Conservation (phyloP, 2,797 vertebrate genomes). For the Chromis chromis region DNA sequence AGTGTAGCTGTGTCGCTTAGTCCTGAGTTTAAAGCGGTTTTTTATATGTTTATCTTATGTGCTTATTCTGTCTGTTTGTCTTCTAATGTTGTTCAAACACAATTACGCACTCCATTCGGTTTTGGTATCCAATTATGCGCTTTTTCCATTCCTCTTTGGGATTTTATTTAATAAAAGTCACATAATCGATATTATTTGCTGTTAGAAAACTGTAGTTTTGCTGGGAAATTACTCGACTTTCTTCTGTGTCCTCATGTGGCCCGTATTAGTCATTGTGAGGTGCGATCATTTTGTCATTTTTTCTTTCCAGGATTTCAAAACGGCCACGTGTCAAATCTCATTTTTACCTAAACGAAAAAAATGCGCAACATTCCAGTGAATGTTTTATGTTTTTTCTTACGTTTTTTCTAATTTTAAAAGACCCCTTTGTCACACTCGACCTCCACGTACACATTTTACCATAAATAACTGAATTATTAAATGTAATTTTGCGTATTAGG, state of each 20-base stretch:
- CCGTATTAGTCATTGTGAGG: neutral
- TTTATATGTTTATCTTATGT: neutral
- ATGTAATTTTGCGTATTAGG: neutral
- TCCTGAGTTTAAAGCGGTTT: neutral
- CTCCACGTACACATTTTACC: neutral
- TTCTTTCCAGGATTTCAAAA: neutral
- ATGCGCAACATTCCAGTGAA: neutral
- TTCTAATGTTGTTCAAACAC: neutral
- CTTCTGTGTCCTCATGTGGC: neutral
- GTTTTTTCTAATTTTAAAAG: too few species aligned
- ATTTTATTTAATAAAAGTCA: neutral
- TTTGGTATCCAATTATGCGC: neutral
- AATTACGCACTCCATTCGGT: neutral
- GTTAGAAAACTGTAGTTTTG: neutral
- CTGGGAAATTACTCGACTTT: neutral
- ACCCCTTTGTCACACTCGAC: neutral
- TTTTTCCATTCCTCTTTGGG: neutral
- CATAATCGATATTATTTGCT: neutral
- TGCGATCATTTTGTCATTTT: neutral
- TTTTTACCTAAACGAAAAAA: constrained; percentile 31
- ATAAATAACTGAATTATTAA: neutral
- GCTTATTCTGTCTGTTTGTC: neutral
- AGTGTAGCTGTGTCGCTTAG: neutral
- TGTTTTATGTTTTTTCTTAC: neutral
- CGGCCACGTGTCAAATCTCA: neutral